Percentiles rank a stretch among this genome's conserved stretches.
These are phyloP conservation scores for Coendou prehensilis DNA, from an alignment of 2,797 vertebrate species.

Conservation along the genomic window DNA sequence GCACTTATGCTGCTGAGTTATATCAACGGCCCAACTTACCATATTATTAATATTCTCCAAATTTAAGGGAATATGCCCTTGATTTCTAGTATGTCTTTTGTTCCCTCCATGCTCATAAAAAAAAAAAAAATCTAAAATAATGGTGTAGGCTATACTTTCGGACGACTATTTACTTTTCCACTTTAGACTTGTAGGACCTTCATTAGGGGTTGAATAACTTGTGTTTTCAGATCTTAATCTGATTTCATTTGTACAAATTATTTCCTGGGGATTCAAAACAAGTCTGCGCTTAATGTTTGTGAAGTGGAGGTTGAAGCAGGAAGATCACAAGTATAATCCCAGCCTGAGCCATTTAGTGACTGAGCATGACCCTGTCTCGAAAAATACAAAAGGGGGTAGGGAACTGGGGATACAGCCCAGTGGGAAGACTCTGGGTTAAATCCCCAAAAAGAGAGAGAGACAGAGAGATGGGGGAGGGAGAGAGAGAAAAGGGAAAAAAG, in stretches of 20 bases:
- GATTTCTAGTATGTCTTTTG: neutral
- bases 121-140: neutral
- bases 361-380: neutral
- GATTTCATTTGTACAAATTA: conserved; percentile 31
- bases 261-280: neutral
- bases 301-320: neutral
- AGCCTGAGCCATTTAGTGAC: neutral
- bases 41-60: neutral
- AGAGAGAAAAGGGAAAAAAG: too few relatives aligned
- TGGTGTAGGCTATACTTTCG: neutral
- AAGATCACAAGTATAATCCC: neutral
- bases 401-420: neutral
- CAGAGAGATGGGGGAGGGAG: neutral
- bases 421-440: neutral
- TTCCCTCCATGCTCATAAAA: neutral
- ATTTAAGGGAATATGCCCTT: neutral
- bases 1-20: too few relatives aligned
- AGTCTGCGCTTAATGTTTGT: neutral
- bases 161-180: neutral
- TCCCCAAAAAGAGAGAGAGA: neutral
- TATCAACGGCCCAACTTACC: neutral
- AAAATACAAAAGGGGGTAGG: neutral
- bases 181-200: neutral
- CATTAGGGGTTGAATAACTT: neutral
- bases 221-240: conserved; percentile 20